Conservation (phyloP, 37 sponge, comb jelly and placozoan genomes). For the Dysidea cf. avara region DNA sequence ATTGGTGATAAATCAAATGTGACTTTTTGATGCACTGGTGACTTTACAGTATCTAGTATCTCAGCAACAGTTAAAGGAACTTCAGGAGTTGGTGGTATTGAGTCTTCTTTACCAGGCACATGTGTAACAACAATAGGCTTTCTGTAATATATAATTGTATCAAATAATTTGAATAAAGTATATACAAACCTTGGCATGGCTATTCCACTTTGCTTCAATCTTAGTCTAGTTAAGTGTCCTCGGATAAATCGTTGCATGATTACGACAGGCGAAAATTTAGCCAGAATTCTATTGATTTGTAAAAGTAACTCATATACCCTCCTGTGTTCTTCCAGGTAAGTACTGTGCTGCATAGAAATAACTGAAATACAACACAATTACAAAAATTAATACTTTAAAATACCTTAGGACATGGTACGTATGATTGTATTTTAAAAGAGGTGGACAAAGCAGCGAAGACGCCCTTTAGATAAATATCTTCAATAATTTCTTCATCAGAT, state of each 20-base stretch:
- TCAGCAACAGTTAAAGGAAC: too few species aligned
- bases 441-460: slow-evolving; percentile 31
- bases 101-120: too few species aligned
- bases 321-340: slow-evolving; percentile 11
- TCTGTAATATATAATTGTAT: too few species aligned
- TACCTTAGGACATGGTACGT: slow-evolving; percentile 22
- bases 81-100: too few species aligned
- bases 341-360: slow-evolving; percentile 16
- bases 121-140: too few species aligned
- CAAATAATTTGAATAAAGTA: not conserved
- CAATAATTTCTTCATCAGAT: slow-evolving; percentile 85
- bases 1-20: too few species aligned
- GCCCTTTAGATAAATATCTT: slow-evolving; percentile 51
- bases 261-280: slow-evolving; percentile 70
- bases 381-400: not conserved
- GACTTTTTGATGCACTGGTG: too few species aligned
- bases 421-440: slow-evolving; percentile 33
- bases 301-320: slow-evolving; percentile 21
- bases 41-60: too few species aligned
- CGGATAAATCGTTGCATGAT: slow-evolving; percentile 73
- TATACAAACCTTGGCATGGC: slow-evolving; percentile 21
- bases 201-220: slow-evolving; percentile 12
- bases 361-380: not conserved
- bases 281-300: slow-evolving; percentile 46
- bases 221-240: slow-evolving; percentile 53